Evolutionary conservation across 1,140 invertebrate genomes (phyloP), one percentile per base, ranked within the genome.

Genomic region (Drosophila asahinai): DNA sequence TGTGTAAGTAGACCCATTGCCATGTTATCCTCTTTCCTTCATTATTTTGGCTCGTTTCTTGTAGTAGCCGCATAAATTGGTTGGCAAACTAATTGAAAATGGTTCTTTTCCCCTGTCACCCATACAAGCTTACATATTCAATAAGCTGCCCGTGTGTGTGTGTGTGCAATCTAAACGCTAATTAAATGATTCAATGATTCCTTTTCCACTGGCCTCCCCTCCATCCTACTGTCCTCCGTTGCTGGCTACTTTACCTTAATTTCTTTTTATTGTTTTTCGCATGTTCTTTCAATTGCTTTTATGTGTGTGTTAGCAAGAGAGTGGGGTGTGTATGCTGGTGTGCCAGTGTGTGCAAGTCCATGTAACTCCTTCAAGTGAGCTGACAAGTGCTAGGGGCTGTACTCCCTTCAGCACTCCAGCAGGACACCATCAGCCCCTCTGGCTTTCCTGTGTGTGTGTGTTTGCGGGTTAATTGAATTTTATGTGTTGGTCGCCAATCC

Each of bases 141-240:
- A 84, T 84, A 86, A 86, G 66, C 79, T 86, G 65, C 43, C 60
- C 45, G 36, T 61, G 45, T 48, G 42, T 67, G 55, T 75, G 75
- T 60, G 55, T 74, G 70, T 65, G 73, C 81, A 83, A 91, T 83
- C 76, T 91, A 91, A 91, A 86, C 89, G 83, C 89, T 91, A 91
- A 91, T 91, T 91, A 91, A 91, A 91, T 91, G 87, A 91, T 91
- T 91, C 89, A 91, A 87, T 91, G 89, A 91, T 84, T 91, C 79
- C 78, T 72, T 52, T 72, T 49, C 55, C 66, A 45, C 14, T 65
- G 60, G 45, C 25, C n/a, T 14, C 15, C 27, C 43, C 1, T 15
- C 42, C 47, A 6, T 30, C 27, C 48, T 7, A 17, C 3, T 14
- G 14, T n/a, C 27, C 9, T 38, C 25, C 38, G 6, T 51, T 48